These are phyloP conservation scores for Metridium senile DNA, from an alignment of 92 coral and sea anemone genomes.

Conservation along the genomic window DNA sequence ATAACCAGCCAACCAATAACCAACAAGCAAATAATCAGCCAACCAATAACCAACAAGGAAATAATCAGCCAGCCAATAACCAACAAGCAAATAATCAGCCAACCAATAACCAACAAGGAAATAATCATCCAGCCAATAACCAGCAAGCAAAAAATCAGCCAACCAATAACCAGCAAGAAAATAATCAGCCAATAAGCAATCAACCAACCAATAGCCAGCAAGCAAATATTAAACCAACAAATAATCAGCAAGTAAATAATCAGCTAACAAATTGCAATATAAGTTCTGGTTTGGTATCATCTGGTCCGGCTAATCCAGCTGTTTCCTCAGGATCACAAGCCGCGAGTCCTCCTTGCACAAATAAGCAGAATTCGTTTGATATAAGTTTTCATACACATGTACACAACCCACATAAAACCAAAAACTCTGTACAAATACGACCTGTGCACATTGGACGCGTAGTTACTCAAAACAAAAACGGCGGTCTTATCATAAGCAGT, in stretches of 20 bases:
- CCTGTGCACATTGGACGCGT: conserved; percentile 21
- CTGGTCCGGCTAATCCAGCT: background rate
- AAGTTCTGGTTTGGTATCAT: background rate
- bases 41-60: background rate
- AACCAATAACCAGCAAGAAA: background rate
- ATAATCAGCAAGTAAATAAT: background rate
- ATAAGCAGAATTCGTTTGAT: background rate
- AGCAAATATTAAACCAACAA: background rate
- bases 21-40: background rate
- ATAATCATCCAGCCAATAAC: background rate
- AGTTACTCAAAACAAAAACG: conserved; percentile 13
- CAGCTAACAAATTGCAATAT: conserved; percentile 2
- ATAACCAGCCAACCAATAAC: background rate
- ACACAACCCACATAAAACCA: conserved; percentile 15
- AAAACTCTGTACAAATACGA: background rate
- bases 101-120: background rate
- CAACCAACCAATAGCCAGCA: background rate
- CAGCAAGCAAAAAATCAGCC: background rate
- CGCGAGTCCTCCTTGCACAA: background rate
- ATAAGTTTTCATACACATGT: conserved; percentile 23
- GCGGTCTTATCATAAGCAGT: conserved; percentile 15
- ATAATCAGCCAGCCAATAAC: background rate
- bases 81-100: background rate
- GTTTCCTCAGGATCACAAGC: background rate
- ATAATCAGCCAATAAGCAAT: background rate